A percentile compares a stretch with the other conserved stretches of the same genome.
Conservation (phyloP, 2,113 vertebrate species). For the Nettapus auritus region DNA sequence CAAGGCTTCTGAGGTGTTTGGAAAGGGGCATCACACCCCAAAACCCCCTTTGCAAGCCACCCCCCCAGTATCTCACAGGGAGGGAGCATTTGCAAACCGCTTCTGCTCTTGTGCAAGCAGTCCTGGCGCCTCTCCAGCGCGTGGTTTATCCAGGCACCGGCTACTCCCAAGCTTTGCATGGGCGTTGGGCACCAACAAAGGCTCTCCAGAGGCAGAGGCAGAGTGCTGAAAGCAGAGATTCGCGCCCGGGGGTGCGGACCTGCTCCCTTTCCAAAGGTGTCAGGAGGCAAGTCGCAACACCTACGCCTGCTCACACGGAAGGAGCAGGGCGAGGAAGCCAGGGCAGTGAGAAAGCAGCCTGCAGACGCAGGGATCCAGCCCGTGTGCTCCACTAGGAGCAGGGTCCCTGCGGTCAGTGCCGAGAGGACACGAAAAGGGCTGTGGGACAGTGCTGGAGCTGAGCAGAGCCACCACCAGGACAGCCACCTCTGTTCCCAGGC, state of each 20-base stretch:
- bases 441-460: rapidly evolving
- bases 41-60: background rate
- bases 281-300: background rate
- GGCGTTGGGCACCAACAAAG: constrained; percentile 41
- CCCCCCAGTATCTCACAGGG: rapidly evolving
- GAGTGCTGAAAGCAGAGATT: constrained; percentile 13
- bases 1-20: background rate
- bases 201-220: background rate
- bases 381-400: rapidly evolving
- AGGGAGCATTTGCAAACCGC: background rate
- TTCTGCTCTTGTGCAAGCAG: constrained; percentile 27
- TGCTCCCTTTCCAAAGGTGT: background rate
- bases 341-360: background rate
- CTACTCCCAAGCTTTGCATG: constrained; percentile 41
- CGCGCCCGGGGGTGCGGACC: background rate
- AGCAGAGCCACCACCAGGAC: background rate
- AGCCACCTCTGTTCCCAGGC: background rate
- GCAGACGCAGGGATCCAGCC: background rate
- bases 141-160: constrained; percentile 7
- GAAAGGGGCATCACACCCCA: rapidly evolving
- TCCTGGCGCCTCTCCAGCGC: background rate
- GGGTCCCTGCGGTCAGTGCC: rapidly evolving
- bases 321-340: background rate
- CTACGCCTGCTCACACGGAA: background rate
- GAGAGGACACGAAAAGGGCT: background rate